These are phyloP conservation scores for Amblyjoppa proteus DNA, from an alignment of 2,888 invertebrate genomes.

Conservation along the genomic window DNA sequence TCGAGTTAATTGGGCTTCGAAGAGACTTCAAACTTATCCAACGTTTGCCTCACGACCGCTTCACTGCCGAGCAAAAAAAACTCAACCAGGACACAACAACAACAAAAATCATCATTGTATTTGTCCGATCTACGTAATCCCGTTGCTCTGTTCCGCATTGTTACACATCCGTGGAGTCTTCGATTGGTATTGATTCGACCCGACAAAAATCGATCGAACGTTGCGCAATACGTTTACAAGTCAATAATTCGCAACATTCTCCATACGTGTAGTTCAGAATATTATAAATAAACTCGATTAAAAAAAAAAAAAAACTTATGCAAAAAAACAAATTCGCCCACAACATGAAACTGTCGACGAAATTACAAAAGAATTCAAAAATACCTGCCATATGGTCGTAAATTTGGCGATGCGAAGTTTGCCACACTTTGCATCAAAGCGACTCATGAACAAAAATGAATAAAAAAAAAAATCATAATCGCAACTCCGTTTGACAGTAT, in stretches of 20 bases:
- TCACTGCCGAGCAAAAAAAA: not conserved
- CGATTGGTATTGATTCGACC: not conserved
- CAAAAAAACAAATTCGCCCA: not conserved
- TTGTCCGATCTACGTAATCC: not conserved
- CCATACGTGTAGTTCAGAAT: not conserved
- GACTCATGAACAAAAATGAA: not conserved
- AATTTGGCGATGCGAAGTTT: too few relatives aligned
- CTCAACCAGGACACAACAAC: not conserved
- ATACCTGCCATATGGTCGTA: not conserved
- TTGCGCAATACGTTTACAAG: not conserved
- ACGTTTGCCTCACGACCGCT: not conserved
- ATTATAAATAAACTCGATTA: not conserved
- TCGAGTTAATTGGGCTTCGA: constrained; percentile 7
- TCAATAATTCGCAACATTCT: not conserved
- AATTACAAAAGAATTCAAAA: not conserved
- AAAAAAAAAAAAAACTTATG: not conserved
- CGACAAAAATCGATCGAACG: not conserved
- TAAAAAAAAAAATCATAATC: constrained; percentile 4
- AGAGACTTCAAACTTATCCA: constrained; percentile 3
- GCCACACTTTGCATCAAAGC: not conserved
- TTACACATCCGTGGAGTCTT: not conserved
- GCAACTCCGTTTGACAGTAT: not conserved
- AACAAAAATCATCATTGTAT: not conserved
- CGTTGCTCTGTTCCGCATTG: not conserved
- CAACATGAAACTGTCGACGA: not conserved